A percentile compares a stretch with the other conserved stretches of the same genome.
Evolutionary conservation across 2,888 invertebrate species (phyloP).

Genomic region (Mactromeris polynyma): DNA sequence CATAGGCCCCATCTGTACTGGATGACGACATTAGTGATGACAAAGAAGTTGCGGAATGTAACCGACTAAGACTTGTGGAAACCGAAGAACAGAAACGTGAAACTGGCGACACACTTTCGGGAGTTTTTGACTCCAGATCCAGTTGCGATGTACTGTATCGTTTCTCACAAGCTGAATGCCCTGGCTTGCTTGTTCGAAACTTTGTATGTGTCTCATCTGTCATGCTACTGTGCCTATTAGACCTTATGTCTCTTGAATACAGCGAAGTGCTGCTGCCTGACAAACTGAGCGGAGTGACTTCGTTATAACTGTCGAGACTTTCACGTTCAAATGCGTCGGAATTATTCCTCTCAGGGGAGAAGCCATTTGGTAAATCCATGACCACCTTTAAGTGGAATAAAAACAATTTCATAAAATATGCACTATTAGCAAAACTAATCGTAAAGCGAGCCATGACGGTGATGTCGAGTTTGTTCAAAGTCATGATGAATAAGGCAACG

Average conservation of each 20-base stretch:
- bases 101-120: neutral
- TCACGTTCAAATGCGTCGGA: neutral
- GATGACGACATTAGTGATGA: neutral
- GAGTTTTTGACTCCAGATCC: neutral
- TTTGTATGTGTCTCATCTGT: neutral
- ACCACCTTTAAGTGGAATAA: neutral
- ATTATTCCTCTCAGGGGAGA: neutral
- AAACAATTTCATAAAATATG: no score
- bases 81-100: neutral
- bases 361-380: neutral
- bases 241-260: neutral
- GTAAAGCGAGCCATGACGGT: neutral
- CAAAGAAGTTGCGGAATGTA: neutral
- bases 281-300: neutral
- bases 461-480: neutral
- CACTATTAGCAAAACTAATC: neutral
- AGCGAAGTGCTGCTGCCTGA: neutral
- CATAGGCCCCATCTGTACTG: neutral
- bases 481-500: neutral
- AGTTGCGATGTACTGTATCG: neutral
- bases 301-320: neutral
- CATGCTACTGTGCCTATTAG: neutral
- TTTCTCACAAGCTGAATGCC: neutral
- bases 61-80: neutral
- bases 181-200: neutral